These are phyloP conservation scores for Polylopha cassiicola DNA, from an alignment of 2,888 invertebrate genomes.

Conservation along the genomic window DNA sequence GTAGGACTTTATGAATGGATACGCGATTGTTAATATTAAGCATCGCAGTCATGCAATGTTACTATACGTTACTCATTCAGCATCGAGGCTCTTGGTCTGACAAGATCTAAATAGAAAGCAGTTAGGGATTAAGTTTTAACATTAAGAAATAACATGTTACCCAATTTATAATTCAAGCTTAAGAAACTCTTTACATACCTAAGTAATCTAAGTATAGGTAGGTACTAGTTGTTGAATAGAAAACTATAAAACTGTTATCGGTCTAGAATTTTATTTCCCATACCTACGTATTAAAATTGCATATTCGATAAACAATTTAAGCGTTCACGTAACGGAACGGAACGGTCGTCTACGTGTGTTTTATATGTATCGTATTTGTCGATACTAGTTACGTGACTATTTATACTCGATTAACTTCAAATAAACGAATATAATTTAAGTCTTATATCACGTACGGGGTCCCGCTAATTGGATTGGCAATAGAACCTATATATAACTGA, in stretches of 20 bases:
- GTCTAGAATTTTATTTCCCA: constrained; percentile 5
- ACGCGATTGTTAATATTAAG: constrained; percentile 22
- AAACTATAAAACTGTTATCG: background rate
- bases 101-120: constrained; percentile 1
- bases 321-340: constrained; percentile 35
- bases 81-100: constrained; percentile 7
- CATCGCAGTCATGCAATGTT: constrained; percentile 19
- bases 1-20: constrained; percentile 31
- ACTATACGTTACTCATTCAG: constrained; percentile 19
- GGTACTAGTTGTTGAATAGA: no score
- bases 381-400: constrained; percentile 30
- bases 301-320: constrained; percentile 15
- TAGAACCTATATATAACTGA: constrained; percentile 13
- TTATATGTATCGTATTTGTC: constrained; percentile 24
- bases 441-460: constrained; percentile 19
- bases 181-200: no score
- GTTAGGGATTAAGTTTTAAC: no score
- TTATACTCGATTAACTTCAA: constrained; percentile 25
- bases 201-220: no score
- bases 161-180: no score
- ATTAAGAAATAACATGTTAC: no score
- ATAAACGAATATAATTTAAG: constrained; percentile 6
- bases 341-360: constrained; percentile 26
- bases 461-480: constrained; percentile 11
- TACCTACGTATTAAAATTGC: constrained; percentile 6